Evolutionary conservation across 1,140 invertebrate genomes (phyloP).

Genomic region (Papilio polytes): DNA sequence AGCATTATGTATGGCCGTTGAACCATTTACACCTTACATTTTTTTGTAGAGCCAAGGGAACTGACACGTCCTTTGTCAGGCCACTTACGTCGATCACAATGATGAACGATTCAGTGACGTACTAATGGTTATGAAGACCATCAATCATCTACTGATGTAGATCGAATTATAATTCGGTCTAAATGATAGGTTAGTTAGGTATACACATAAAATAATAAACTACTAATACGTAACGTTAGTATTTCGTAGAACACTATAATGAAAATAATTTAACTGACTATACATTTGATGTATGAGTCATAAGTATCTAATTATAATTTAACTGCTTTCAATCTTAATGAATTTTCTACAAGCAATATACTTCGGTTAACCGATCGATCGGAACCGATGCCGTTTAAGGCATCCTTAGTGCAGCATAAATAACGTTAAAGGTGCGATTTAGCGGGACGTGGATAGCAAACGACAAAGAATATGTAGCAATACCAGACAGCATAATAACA

Average conservation of each 20-base stretch:
- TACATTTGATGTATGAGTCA: no score
- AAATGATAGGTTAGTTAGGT: not conserved
- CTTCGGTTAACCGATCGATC: no score
- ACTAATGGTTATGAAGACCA: conserved; percentile 6
- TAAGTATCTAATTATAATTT: no score
- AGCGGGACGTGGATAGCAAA: no score
- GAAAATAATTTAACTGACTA: not conserved
- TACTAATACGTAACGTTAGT: not conserved
- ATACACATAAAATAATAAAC: not conserved
- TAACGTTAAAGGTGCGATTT: no score
- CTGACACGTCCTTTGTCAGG: conserved; percentile 4
- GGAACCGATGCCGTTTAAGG: no score
- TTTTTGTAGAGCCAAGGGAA: conserved; percentile 16
- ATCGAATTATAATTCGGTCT: conserved; percentile 1
- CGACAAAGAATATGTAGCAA: no score
- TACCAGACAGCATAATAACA: no score
- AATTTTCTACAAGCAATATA: no score
- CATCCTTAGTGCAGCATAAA: no score
- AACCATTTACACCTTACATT: not conserved
- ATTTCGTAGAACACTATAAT: not conserved
- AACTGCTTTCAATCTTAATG: no score
- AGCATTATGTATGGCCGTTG: not conserved
- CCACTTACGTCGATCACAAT: conserved; percentile 28
- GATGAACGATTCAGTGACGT: conserved; percentile 28
- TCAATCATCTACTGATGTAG: conserved; percentile 27